A percentile compares a stretch with the other conserved stretches of the same genome.
phyloP scores from a whole-genome alignment of 1,140 invertebrate species.

The Holcopasites calliopsidis region DNA sequence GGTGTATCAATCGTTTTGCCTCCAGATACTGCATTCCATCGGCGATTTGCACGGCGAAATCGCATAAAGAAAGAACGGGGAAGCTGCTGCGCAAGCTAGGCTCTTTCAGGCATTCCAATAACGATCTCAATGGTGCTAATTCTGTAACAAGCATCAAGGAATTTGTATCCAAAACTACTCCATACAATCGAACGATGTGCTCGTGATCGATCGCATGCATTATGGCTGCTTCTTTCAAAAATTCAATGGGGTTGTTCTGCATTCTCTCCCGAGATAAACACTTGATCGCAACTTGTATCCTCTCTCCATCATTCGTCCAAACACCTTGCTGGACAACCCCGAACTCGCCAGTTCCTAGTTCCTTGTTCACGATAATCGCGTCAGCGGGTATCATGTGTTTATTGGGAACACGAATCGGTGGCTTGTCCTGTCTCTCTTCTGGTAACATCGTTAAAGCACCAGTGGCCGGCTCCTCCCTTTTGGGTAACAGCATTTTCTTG shows the following conservation, averaged over 20 bases:
- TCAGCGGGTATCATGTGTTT: slow-evolving; percentile 98
- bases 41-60: slow-evolving; percentile 96
- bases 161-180: slow-evolving; percentile 96
- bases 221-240: slow-evolving; percentile 98
- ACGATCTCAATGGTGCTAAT: slow-evolving; percentile 94
- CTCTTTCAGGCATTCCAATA: slow-evolving; percentile 97
- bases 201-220: slow-evolving; percentile 99
- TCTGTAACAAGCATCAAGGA: slow-evolving; percentile 98
- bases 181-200: slow-evolving; percentile 97
- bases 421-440: slow-evolving; percentile 77
- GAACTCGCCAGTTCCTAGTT: slow-evolving; percentile 96
- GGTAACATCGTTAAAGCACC: slow-evolving; percentile 71
- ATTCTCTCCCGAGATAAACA: slow-evolving; percentile 95
- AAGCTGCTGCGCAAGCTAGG: slow-evolving; percentile 92
- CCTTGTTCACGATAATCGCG: slow-evolving; percentile 95
- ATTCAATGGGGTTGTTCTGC: slow-evolving; percentile 97
- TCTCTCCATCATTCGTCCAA: slow-evolving; percentile 97
- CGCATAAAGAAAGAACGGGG: slow-evolving; percentile 92
- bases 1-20: slow-evolving; percentile 95
- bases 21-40: slow-evolving; percentile 98
- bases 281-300: slow-evolving; percentile 98
- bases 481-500: slow-evolving; percentile 86
- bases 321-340: slow-evolving; percentile 98
- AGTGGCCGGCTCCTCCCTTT: slow-evolving; percentile 81
- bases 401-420: slow-evolving; percentile 84